These are phyloP conservation scores for Aramus guarauna DNA, from an alignment of 2,113 vertebrate species.

Conservation along the genomic window DNA sequence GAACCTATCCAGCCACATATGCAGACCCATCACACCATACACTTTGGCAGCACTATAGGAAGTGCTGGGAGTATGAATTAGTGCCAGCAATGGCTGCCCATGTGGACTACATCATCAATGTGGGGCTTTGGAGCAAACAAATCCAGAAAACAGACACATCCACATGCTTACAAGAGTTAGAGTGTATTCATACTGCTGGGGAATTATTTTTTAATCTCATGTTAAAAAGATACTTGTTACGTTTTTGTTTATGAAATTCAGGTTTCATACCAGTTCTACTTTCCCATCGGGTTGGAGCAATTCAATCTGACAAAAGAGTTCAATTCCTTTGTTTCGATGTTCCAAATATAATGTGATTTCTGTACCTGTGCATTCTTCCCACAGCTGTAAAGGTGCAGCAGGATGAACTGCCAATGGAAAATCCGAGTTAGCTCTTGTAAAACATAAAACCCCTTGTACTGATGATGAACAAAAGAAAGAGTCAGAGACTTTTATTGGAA, in stretches of 20 bases:
- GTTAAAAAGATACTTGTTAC: background rate
- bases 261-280: slow-evolving; percentile 51
- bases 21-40: background rate
- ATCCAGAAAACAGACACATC: background rate
- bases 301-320: slow-evolving; percentile 67
- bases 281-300: background rate
- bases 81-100: background rate
- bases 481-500: background rate
- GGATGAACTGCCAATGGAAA: slow-evolving; percentile 69
- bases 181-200: background rate
- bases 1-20: background rate
- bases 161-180: background rate
- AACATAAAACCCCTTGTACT: background rate
- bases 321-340: background rate
- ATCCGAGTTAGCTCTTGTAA: slow-evolving; percentile 4
- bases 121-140: background rate
- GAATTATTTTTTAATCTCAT: background rate
- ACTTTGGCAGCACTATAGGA: background rate
- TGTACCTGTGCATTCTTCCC: background rate
- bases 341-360: slow-evolving; percentile 60
- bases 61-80: background rate
- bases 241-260: background rate
- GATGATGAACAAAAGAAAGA: background rate
- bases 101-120: background rate
- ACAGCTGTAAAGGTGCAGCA: slow-evolving; percentile 20